A percentile compares a stretch with the other conserved stretches of the same genome.
phyloP scores from a whole-genome alignment of 2,888 invertebrate species.

The Cephus pulcher region DNA sequence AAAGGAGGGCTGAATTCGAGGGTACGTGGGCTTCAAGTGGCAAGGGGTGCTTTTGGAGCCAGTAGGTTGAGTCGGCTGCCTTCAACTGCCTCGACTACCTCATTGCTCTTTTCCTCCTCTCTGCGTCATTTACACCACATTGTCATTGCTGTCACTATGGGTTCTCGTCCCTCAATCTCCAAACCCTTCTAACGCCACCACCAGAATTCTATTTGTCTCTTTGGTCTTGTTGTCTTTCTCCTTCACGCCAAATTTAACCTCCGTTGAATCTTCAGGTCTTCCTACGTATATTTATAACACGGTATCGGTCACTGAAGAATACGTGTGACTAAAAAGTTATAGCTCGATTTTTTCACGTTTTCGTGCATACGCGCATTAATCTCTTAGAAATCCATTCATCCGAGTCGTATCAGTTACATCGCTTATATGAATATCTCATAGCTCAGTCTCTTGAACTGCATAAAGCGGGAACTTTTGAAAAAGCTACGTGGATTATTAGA shows the following conservation, averaged over 20 bases:
- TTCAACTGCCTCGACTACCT: background rate
- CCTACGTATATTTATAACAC: background rate
- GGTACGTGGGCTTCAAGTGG: background rate
- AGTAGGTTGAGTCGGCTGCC: background rate
- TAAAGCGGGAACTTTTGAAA: too few relatives aligned
- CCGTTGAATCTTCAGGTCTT: conserved; percentile 6
- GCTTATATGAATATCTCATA: too few relatives aligned
- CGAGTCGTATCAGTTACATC: too few relatives aligned
- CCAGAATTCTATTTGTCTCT: background rate
- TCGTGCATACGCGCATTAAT: too few relatives aligned
- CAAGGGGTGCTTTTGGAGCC: background rate
- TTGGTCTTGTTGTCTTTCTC: background rate
- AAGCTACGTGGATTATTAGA: too few relatives aligned
- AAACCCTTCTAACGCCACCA: background rate
- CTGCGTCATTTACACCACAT: background rate
- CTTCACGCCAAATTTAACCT: background rate
- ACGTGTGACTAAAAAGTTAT: background rate
- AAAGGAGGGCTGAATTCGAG: background rate
- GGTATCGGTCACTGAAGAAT: background rate
- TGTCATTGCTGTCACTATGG: background rate
- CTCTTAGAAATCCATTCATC: too few relatives aligned
- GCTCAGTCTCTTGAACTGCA: too few relatives aligned
- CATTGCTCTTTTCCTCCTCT: background rate
- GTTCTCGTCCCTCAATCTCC: too few relatives aligned
- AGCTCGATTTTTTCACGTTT: background rate